Base-by-base conservation (phyloP, 2,113 vertebrate genomes). In the Eretmochelys imbricata region DNA sequence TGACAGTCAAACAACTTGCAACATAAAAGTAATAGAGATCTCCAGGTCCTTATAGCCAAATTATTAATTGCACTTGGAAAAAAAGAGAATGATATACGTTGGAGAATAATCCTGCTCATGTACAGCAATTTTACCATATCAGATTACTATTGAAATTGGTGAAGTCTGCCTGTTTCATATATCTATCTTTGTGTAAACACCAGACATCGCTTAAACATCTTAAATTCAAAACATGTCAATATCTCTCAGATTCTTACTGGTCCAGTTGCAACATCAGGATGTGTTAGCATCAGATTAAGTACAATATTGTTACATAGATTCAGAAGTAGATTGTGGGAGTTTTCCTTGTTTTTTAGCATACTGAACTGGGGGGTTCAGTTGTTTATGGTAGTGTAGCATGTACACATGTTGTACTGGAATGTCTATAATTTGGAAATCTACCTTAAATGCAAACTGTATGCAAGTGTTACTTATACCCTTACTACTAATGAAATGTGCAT, bases 391-490 rank as follows among this genome's bases (percentile, higher is more conserved):
- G 6, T 72, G 46, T 48, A 94, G 62, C 6, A 55, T 22, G 19
- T 38, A 38, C 3, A 42, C 53, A 54, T 29, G 72, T 20, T 83
- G 31, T 50, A 78, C 3, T 49, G 19, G 24, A 83, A 78, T 19
- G 1, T 10, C 1, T 38, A 29, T n/a, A 87, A 85, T 49, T 88
- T 88, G 51, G 46, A 24, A 89, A 85, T 95, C 89, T 88, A 57
- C 8, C 3, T 72, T 79, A 83, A 89, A 93, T 29, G 10, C 2
- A 48, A 89, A 20, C 46, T 5, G 55, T 31, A 89, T 5, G 51
- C 82, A 93, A 94, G 35, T 59, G n/a, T 79, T 89, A 84, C 84
- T 88, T 91, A 38, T 35, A 17, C 76, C 80, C 84, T 53, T 27
- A 75, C 80, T 90, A 48, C 9, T 48, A 83, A 81, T 49, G 49